These are phyloP conservation scores for Naja naja DNA, from an alignment of 2,113 vertebrate genomes.

Conservation along the genomic window DNA sequence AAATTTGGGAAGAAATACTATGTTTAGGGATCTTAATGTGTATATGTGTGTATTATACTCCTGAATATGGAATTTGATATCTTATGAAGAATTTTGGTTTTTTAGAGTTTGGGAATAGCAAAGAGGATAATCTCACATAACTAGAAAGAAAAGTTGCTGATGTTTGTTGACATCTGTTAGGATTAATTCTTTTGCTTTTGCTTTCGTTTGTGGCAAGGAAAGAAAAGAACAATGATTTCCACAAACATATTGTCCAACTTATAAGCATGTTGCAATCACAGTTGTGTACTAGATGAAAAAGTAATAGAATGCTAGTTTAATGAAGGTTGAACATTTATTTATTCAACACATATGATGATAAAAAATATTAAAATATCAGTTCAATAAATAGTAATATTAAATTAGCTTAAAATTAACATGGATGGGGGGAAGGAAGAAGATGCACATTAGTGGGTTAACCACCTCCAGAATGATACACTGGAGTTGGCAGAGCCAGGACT, in stretches of 20 bases:
- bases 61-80: background rate
- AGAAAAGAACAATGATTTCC: background rate
- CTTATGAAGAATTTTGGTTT: background rate
- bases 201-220: background rate
- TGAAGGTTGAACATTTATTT: background rate
- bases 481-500: background rate
- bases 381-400: background rate
- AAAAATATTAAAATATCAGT: background rate
- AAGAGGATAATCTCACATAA: background rate
- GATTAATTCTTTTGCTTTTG: background rate
- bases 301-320: background rate
- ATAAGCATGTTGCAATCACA: background rate
- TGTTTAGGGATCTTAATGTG: background rate
- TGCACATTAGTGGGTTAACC: background rate
- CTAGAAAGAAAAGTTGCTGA: background rate
- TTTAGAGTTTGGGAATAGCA: background rate
- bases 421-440: background rate
- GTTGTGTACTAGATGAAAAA: background rate
- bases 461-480: background rate
- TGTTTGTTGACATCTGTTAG: background rate
- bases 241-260: background rate
- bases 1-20: background rate
- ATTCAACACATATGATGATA: background rate
- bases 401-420: background rate
- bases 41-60: background rate